Conservation (phyloP, 2,888 invertebrate species). For the Papilio demoleus region DNA sequence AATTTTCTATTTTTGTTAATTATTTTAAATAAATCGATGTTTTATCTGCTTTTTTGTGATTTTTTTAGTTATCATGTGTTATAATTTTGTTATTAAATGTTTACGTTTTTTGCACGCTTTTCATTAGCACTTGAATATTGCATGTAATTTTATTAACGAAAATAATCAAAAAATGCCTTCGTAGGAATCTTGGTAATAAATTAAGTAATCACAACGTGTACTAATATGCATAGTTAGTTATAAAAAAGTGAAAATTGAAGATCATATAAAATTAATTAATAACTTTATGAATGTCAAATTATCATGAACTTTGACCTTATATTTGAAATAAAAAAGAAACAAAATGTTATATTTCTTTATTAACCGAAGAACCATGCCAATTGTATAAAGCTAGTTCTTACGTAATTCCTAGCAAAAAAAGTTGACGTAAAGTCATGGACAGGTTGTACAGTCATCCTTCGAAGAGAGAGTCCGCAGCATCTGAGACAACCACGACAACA, state of each 20-base stretch:
- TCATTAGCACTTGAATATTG: neutral
- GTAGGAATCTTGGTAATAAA: neutral
- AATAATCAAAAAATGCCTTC: neutral
- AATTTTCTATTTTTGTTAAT: conserved; percentile 42
- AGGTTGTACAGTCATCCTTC: conserved; percentile 90
- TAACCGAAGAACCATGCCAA: too few species aligned
- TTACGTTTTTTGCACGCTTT: conserved; percentile 44
- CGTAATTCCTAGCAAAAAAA: neutral
- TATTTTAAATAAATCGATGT: conserved; percentile 72
- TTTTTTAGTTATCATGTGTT: conserved; percentile 48
- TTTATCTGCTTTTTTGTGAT: conserved; percentile 61
- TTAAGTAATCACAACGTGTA: too few species aligned
- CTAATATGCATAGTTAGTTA: neutral
- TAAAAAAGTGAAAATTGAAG: too few species aligned
- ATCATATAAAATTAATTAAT: neutral
- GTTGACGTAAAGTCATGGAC: conserved; percentile 50
- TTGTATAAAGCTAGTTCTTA: neutral
- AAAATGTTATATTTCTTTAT: too few species aligned
- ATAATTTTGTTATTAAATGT: conserved; percentile 30
- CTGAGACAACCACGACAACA: conserved; percentile 91
- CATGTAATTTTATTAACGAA: neutral
- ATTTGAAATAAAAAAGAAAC: too few species aligned
- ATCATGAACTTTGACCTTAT: too few species aligned
- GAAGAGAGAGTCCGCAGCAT: conserved; percentile 91
- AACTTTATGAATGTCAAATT: too few species aligned